Evolutionary conservation across 2,113 vertebrate species (phyloP), one percentile per base, ranked within the genome.

Genomic region (Hemicordylus capensis): DNA sequence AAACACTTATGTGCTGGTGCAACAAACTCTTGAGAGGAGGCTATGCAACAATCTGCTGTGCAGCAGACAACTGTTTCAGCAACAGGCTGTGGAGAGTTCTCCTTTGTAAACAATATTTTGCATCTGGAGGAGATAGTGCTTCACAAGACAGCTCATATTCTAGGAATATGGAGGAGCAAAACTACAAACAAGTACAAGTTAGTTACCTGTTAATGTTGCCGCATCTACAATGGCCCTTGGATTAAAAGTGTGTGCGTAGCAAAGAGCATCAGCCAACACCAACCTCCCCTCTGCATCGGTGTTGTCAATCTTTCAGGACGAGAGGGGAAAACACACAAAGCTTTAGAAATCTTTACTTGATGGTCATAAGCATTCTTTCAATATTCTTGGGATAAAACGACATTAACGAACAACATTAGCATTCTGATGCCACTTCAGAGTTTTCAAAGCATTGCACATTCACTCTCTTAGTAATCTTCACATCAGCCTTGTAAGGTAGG

Each of bases 271-370:
- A 0, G 98, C 98, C 37, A 99, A 94, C 80, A 99, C 92, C 81
- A 99, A 94, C 34, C 98, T 96, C 70, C 98, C 98, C 89, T 99
- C 99, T 1, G 98, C 98, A 84, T 99, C 99, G 0, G 99, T 99
- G 89, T 99, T 99, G 92, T 99, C 99, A 44, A 99, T 96, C 98
- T 99, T 61, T 85, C 34, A 63, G 31, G 22, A 61, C 42, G 19
- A 79, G 56, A 24, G 31, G 93, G 70, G 8, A 17, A 6, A 24
- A 11, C 58, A n/a, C 74, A 34, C 1, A 24, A 20, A 72, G 1
- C 63, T 20, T 31, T 1, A 54, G 67, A 66, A n/a, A 0, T 37
- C 48, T 74, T 0, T 54, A 69, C 83, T 48, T 31, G 82, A 9
- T 76, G 1, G 73, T 34, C 22, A 22, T 54, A 51, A n/a, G 11